Base-by-base conservation (phyloP, 2,113 vertebrate species). In the Nycticorax nycticorax region DNA sequence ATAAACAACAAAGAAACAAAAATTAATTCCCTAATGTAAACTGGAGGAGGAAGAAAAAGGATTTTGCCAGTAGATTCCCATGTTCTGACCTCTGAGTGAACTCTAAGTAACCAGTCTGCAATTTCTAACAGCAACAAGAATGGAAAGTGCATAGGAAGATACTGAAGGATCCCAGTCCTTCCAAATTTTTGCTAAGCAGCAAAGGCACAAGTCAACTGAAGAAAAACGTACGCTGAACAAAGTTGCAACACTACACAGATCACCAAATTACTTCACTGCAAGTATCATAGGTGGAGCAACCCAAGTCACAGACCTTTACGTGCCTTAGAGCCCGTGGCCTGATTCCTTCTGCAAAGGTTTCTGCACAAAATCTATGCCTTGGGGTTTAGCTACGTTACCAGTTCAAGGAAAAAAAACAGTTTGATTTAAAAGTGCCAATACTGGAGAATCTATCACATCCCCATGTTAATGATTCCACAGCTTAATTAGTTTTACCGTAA, bases 81-180 rank as follows among this genome's bases (percentile, higher is more conserved):
- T 98, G 96, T 94, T 95, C 90, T 97, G 98, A 98, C 98, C 98
- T 97, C 86, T 53, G 35, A 0, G 10, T 89, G 97, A 98, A 98
- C 98, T 97, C 73, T 7, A 95, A 97, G 94, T 87, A 97, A 97
- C 92, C 43, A 84, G 92, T 66, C 96, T 91, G 89, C 75, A 93
- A 95, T 93, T 98, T 94, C 94, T 41, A 97, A 97, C 85, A 97
- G 94, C 92, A 52, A 60, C 80, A 96, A 88, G 97, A 96, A 97
- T 93, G 85, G 95, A 94, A 98, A 97, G 92, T 78, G 94, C 92
- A 69, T 48, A 91, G 85, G 75, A 96, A 74, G 89, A 97, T 68
- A 66, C 59, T 82, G 62, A 92, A 93, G 85, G 75, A 93, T 92
- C 85, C 50, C 68, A 62, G 63, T 83, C 89, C 73, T 93, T 84